Base-by-base conservation (phyloP, 92 coral and sea anemone genomes). In the Actinernus sp. region DNA sequence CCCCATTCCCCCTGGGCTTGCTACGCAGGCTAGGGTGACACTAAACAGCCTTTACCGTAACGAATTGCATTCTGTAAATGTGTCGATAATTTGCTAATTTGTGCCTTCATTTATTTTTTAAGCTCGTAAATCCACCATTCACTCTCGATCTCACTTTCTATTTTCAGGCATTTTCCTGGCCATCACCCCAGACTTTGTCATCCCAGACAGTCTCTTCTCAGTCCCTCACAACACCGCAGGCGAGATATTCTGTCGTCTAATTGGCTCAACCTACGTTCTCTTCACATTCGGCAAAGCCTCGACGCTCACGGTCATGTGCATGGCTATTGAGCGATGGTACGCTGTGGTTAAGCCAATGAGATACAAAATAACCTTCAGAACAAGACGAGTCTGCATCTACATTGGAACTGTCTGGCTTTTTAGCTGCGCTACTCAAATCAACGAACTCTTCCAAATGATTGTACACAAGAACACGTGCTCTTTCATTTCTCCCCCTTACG, bases 241-340 rank as follows among this genome's bases (percentile, higher is more conserved):
- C 26, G 73, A 63, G 60, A 2, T 82, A 30, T 91, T 82, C 45
- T 91, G 97, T 40, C 71, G 88, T 16, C 53, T 87, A 44, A 62
- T 91, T 38, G 88, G 76, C 37, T 81, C 93, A 6, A 76, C 74
- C 21, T 91, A 81, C 74, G 68, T 87, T 7, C 73, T 88, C 31
- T 91, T 87, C 62, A 61, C 79, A 21, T 78, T 91, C 30, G 89
- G 87, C 0, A 82, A 87, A 55, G 91, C 77, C 11, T 87, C 97
- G 5, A 74, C 78, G 2, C 55, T 80, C 46, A 86, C 93, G 4
- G 87, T 89, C 57, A 85, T 77, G 70, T 88, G 87, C 37, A 81
- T 92, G 63, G 83, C 97, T 19, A 68, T 92, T 30, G 97, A 92
- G 61, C 88, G 97, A 40, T 88, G 97, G 97, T 84, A 67, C 51